These are phyloP conservation scores for Sebastes baramenuke DNA, from an alignment of 2,797 vertebrate species.

Conservation along the genomic window DNA sequence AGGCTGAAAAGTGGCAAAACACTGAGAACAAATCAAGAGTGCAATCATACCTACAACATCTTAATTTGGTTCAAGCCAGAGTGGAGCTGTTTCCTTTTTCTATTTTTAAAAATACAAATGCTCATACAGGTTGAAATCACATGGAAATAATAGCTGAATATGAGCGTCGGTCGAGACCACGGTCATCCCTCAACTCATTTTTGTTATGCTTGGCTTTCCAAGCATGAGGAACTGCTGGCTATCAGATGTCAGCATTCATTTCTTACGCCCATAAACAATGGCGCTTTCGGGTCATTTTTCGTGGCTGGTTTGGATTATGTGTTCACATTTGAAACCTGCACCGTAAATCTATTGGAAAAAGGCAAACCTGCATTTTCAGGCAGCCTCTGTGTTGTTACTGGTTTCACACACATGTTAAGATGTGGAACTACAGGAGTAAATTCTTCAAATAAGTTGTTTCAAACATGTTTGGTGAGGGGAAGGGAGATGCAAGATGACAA, in stretches of 20 bases:
- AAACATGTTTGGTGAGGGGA: neutral
- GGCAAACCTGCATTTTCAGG: slow-evolving; percentile 5
- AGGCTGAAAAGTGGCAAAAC: slow-evolving; percentile 24
- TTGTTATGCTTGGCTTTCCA: slow-evolving; percentile 39
- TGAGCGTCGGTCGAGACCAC: neutral
- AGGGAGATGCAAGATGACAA: slow-evolving; percentile 8
- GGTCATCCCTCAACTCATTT: slow-evolving; percentile 18
- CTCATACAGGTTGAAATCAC: neutral
- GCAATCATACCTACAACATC: slow-evolving; percentile 26
- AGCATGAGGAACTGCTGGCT: slow-evolving; percentile 34
- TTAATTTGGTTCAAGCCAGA: neutral
- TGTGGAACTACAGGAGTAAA: neutral
- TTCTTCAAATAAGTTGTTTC: neutral
- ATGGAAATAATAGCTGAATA: neutral
- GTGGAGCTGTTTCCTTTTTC: neutral
- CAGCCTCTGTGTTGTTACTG: neutral
- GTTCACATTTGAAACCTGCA: slow-evolving; percentile 22
- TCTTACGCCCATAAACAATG: slow-evolving; percentile 35
- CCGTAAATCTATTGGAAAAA: slow-evolving; percentile 25
- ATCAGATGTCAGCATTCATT: slow-evolving; percentile 52
- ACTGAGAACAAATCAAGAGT: slow-evolving; percentile 33
- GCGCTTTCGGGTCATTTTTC: slow-evolving; percentile 24
- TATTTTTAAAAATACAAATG: neutral
- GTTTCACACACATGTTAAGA: neutral
- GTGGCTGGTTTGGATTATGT: slow-evolving; percentile 28